A percentile compares a stretch with the other conserved stretches of the same genome.
Evolutionary conservation across 2,113 vertebrate genomes (phyloP).

Genomic region (Ctenodactylus gundi): DNA sequence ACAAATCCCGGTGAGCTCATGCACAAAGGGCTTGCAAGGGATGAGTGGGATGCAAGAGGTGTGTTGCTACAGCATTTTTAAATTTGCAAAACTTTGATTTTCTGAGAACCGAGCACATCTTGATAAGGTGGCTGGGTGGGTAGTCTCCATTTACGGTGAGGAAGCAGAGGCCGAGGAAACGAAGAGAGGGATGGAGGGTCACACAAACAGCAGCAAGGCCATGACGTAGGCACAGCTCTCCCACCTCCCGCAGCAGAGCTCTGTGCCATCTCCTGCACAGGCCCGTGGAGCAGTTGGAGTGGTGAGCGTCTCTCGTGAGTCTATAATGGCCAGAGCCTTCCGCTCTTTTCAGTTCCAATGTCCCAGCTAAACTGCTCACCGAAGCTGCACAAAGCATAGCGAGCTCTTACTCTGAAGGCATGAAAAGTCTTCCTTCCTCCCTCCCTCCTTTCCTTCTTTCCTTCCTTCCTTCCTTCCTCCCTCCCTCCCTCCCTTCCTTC

Average conservation of each 20-base stretch:
- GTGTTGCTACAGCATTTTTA: neutral
- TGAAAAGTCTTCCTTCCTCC: neutral
- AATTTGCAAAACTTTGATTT: neutral
- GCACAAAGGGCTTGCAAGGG: neutral
- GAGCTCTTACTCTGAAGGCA: neutral
- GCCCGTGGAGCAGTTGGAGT: no score
- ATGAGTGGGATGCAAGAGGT: neutral
- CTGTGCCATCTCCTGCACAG: neutral
- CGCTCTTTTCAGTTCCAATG: neutral
- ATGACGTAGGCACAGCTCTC: neutral
- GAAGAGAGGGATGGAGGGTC: neutral
- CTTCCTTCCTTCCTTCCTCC: no score
- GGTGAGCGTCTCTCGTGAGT: neutral
- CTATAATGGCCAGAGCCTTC: neutral
- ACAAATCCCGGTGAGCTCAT: no score
- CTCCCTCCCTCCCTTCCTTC: no score
- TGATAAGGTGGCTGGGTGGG: neutral
- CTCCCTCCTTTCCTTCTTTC: no score
- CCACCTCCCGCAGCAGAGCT: neutral
- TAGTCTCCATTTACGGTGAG: neutral
- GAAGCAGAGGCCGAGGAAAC: neutral
- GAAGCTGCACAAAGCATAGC: neutral
- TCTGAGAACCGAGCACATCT: neutral
- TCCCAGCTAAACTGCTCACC: neutral
- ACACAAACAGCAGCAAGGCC: neutral